Evolutionary conservation across 2,797 vertebrate genomes (phyloP).

Genomic region (Eulemur mongoz): DNA sequence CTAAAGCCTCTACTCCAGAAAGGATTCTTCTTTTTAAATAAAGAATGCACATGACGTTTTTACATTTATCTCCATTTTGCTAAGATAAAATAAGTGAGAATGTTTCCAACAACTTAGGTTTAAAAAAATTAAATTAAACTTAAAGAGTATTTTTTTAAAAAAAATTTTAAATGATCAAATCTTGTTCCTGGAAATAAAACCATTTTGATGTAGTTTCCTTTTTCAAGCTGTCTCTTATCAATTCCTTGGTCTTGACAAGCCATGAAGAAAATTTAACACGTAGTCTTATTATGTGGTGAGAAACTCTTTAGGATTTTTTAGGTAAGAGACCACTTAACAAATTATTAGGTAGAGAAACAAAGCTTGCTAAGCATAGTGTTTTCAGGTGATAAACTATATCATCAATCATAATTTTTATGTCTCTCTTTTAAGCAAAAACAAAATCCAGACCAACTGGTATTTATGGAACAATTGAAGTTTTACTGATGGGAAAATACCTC

Average conservation of each 20-base stretch:
- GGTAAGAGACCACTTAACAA: neutral
- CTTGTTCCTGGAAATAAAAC: conserved; percentile 62
- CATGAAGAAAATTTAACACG: conserved; percentile 1
- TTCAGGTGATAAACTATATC: conserved; percentile 10
- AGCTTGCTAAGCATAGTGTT: conserved; percentile 17
- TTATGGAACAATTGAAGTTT: conserved; percentile 39
- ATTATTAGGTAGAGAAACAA: conserved; percentile 58
- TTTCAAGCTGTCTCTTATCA: conserved; percentile 24
- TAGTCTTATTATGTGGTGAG: conserved; percentile 37
- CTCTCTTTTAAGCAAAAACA: conserved; percentile 49
- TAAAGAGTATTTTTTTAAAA: neutral
- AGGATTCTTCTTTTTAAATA: conserved; percentile 46
- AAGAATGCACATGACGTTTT: conserved; percentile 28
- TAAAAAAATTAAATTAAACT: conserved; percentile 47
- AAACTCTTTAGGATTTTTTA: conserved; percentile 33
- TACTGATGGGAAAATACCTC: conserved; percentile 7
- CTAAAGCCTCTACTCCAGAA: conserved; percentile 17
- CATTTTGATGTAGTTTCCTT: conserved; percentile 27
- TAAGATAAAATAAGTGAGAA: conserved; percentile 38
- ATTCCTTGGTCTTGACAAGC: conserved; percentile 31
- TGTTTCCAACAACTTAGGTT: conserved; percentile 37
- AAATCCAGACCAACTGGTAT: conserved; percentile 42
- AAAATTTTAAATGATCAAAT: conserved; percentile 40
- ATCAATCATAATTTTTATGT: conserved; percentile 46
- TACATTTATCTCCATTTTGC: conserved; percentile 42